Base-by-base conservation (phyloP, 2,888 invertebrate genomes). In the Phalera bucephala region DNA sequence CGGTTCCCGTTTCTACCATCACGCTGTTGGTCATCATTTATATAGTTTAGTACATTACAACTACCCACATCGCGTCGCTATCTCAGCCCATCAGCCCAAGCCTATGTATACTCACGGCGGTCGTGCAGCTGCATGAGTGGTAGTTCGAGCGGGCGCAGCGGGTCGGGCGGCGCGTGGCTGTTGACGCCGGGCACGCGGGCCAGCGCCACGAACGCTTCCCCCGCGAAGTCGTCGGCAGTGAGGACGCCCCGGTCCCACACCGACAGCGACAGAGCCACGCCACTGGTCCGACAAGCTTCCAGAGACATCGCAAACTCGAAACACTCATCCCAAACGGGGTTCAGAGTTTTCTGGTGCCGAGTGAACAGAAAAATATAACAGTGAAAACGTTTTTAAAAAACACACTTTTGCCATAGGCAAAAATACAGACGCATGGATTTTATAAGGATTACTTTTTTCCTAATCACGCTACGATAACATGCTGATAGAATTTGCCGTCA, bases 231-330 rank as follows among this genome's bases (percentile, higher is more conserved):
- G 72, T 99, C 98, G 2, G 97, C 96, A 0, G 97, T 96, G 37
- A 99, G 91, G 36, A 98, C 97, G 83, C 99, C 99, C 68, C 98
- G 97, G 83, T 99, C 99, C 98, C 99, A 99, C 29, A 98, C 97
- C 0, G 98, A 97, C 73, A 99, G 95, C 26, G 96, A 94, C 30
- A 99, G 92, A 91, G 97, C 95, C 1, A 95, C 96, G 9, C 94
- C 94, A 1, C 93, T 92, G 8, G 92, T 91, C 21, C 93, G 92
- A 65, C 97, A 97, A 56, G 96, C 94, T 37, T 96, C 96, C 67
- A 95, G 81, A 0, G 94, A 93, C 3, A 97, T 95, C 33, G 94
- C 93, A 93, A 98, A 99, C 91, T 98, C 98, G 84, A 99, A 99
- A 69, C 97, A 97, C 79, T 99, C 99, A 77, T 99, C 98, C 91